phyloP scores from a whole-genome alignment of 1,140 invertebrate genomes.

The Geopemphigus sp. region DNA sequence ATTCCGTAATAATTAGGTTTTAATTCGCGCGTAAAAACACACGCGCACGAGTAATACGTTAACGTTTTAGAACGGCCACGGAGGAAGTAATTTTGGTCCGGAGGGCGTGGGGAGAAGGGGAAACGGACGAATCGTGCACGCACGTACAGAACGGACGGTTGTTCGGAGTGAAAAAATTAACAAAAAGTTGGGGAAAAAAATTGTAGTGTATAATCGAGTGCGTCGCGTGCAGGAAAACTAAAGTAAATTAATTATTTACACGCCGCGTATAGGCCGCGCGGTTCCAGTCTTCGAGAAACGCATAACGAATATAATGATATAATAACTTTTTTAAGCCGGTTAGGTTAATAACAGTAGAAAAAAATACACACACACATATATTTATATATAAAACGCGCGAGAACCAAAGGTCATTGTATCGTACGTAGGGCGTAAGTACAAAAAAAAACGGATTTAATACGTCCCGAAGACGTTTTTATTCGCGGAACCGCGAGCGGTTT shows the following conservation, averaged over 20 bases:
- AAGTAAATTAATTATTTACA: conserved; percentile 20
- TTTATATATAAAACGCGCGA: background rate
- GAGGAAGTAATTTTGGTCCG: conserved; percentile 4
- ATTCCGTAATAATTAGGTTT: no score
- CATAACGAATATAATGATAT: background rate
- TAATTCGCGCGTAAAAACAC: background rate
- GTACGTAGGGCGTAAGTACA: no score
- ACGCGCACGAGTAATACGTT: background rate
- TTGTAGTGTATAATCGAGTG: background rate
- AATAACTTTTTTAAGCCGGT: background rate
- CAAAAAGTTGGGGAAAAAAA: background rate
- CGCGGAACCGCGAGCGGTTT: background rate
- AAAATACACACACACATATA: background rate
- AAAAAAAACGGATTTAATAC: conserved; percentile 6
- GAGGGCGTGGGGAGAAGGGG: no score
- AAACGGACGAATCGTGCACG: conserved; percentile 1
- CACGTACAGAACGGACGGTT: background rate
- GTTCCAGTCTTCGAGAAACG: background rate
- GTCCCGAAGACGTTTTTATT: background rate
- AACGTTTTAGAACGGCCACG: background rate
- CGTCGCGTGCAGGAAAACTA: background rate
- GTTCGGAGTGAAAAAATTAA: background rate
- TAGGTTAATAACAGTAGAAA: background rate
- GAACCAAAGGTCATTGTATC: conserved; percentile 8
- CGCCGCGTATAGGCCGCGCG: background rate